These are phyloP conservation scores for Bombus breviceps DNA, from an alignment of 1,140 invertebrate genomes.

Conservation along the genomic window DNA sequence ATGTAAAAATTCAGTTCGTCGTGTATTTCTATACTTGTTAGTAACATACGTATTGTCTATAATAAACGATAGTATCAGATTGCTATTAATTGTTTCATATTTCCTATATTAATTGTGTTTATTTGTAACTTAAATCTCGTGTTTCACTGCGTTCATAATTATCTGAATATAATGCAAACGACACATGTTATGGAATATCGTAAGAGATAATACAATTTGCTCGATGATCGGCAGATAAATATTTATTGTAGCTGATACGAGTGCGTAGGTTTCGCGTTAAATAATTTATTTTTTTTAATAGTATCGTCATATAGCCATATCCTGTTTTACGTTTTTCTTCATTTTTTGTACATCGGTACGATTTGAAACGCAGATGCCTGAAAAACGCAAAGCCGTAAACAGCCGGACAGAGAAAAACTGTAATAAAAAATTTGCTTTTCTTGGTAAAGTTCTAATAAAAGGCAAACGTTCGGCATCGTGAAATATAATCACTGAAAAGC, in stretches of 20 bases:
- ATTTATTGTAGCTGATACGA: neutral
- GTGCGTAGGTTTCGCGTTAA: neutral
- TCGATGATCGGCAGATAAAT: neutral
- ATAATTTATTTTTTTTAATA: neutral
- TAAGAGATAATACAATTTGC: neutral
- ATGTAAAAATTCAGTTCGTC: neutral
- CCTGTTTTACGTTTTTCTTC: neutral
- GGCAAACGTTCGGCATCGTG: conserved; percentile 70
- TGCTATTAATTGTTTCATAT: neutral
- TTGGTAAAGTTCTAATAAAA: conserved; percentile 65
- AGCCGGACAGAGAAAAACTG: conserved; percentile 52
- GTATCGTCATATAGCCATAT: neutral
- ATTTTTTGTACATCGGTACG: conserved; percentile 16
- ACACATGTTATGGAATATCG: neutral
- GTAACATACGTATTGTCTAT: no score
- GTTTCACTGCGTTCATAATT: neutral
- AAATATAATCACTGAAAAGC: conserved; percentile 75
- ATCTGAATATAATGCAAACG: neutral
- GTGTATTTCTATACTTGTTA: neutral
- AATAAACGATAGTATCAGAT: neutral
- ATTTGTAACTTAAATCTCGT: neutral
- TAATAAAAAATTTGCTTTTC: conserved; percentile 66
- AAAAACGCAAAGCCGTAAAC: neutral
- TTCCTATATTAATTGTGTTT: neutral
- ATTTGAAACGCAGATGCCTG: conserved; percentile 52